Percentiles rank a stretch among this genome's conserved stretches.
Evolutionary conservation across 64 coral and sea anemone genomes (phyloP).

Genomic region (Dendrophyllia cribrosa): DNA sequence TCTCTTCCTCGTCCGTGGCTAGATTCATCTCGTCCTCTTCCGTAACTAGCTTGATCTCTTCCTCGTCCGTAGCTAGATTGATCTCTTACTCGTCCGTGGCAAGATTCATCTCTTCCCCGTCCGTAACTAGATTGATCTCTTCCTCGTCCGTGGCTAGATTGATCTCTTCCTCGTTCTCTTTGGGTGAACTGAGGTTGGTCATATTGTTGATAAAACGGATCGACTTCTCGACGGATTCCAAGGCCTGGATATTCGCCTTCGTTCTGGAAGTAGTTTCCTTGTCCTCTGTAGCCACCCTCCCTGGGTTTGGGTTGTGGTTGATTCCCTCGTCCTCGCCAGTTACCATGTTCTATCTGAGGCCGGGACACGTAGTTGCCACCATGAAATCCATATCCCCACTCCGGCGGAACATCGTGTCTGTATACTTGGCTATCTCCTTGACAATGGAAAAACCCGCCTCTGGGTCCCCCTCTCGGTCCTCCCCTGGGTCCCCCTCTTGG

Average conservation of each 20-base stretch:
- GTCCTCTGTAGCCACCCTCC: neutral
- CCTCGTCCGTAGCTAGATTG: neutral
- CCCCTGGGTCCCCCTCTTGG: neutral
- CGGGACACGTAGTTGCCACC: neutral
- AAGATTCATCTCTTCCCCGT: no score
- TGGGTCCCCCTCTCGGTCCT: neutral
- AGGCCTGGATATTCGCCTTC: no score
- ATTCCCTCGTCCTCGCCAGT: neutral
- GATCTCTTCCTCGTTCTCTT: neutral
- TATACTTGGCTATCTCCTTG: neutral
- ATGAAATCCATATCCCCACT: neutral
- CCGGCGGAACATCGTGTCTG: neutral
- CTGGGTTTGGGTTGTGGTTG: neutral
- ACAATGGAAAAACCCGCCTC: neutral
- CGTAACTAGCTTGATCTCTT: no score
- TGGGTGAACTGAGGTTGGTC: neutral
- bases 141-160: no score
- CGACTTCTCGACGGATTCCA: neutral
- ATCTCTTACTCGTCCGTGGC: neutral
- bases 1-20: neutral
- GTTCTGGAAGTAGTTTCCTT: neutral
- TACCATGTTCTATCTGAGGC: neutral
- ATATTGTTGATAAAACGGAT: neutral
- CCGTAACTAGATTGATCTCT: no score
- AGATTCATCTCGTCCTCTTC: neutral